phyloP scores from a whole-genome alignment of 2,113 vertebrate species.

The Chaetura pelagica region DNA sequence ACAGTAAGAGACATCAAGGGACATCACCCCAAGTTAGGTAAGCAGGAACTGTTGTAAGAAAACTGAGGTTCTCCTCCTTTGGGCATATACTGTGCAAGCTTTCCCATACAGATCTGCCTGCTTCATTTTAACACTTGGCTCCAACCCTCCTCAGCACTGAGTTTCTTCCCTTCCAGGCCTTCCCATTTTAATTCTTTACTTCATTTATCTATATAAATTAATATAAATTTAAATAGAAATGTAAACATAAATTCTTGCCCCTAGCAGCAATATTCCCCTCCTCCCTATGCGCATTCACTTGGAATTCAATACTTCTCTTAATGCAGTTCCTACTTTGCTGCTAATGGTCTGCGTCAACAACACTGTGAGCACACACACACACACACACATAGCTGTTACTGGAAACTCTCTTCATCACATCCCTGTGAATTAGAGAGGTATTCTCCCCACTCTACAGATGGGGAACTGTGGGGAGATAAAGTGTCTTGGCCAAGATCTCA shows the following conservation, averaged over 20 bases:
- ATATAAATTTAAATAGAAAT: background rate
- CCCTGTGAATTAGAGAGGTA: background rate
- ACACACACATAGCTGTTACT: background rate
- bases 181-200: background rate
- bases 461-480: background rate
- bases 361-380: background rate
- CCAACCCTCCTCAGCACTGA: background rate
- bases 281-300: background rate
- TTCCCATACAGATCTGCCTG: background rate
- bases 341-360: constrained; percentile 10
- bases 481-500: background rate
- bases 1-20: background rate
- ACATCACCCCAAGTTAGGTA: background rate
- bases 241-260: background rate
- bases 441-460: background rate
- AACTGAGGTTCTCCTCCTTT: background rate
- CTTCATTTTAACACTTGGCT: background rate
- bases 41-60: background rate
- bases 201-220: background rate
- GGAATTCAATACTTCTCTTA: background rate
- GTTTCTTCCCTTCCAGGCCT: background rate
- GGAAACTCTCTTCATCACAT: background rate
- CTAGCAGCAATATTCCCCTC: background rate
- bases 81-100: background rate
- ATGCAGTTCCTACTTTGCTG: background rate